phyloP scores from a whole-genome alignment of 2,113 vertebrate genomes.

The Brienomyrus brachyistius region DNA sequence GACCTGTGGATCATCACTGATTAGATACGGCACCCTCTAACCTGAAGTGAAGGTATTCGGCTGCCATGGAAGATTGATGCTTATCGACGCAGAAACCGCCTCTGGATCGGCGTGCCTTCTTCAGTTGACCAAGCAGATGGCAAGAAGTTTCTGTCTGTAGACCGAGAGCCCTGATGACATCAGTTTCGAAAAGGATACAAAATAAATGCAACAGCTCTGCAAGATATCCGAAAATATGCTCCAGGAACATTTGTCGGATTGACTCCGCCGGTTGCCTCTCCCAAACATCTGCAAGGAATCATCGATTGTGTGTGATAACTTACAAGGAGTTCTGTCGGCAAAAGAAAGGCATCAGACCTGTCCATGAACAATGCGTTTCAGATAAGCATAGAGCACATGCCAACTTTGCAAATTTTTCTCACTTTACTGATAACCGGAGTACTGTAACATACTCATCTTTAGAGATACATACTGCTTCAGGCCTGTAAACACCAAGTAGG shows the following conservation, averaged over 20 bases:
- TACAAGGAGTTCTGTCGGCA: neutral
- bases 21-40: constrained; percentile 64
- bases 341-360: neutral
- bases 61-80: constrained; percentile 63
- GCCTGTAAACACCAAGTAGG: constrained; percentile 55
- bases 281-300: constrained; percentile 8
- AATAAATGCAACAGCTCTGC: constrained; percentile 15
- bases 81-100: constrained; percentile 64
- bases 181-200: constrained; percentile 17
- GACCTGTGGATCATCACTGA: constrained; percentile 59
- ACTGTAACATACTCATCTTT: neutral
- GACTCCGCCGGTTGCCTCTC: neutral
- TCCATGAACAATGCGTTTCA: neutral
- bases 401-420: neutral
- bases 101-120: constrained; percentile 48
- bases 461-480: constrained; percentile 38
- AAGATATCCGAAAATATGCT: neutral
- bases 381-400: neutral
- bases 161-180: constrained; percentile 33
- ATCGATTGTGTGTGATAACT: constrained; percentile 1
- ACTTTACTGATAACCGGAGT: neutral
- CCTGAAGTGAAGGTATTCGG: constrained; percentile 48
- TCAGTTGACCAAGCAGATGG: constrained; percentile 38
- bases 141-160: constrained; percentile 43
- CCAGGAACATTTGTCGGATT: neutral